A percentile compares a stretch with the other conserved stretches of the same genome.
phyloP scores from a whole-genome alignment of 2,113 vertebrate genomes.

The Aspidoscelis tigris region DNA sequence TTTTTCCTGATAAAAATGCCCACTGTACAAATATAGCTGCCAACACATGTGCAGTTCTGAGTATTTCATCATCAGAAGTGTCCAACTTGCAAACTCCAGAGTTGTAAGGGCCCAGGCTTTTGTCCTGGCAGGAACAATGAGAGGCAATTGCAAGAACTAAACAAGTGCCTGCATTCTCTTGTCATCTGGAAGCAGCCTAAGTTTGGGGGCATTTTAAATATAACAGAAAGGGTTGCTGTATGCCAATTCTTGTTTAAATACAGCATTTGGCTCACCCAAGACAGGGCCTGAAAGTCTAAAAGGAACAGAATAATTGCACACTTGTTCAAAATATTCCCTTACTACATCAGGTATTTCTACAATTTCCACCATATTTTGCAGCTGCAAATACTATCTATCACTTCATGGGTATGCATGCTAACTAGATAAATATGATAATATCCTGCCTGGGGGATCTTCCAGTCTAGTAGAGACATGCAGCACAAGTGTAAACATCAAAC shows the following conservation, averaged over 20 bases:
- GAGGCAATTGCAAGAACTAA: no score
- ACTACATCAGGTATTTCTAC: constrained; percentile 3
- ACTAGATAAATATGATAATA: constrained; percentile 50
- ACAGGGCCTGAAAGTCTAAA: neutral
- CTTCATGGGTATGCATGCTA: constrained; percentile 54
- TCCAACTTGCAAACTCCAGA: no score
- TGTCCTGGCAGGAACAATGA: no score
- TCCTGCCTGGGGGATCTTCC: constrained; percentile 49
- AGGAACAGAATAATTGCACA: neutral
- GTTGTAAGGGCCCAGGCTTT: no score
- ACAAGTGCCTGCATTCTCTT: no score
- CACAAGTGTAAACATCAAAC: constrained; percentile 73
- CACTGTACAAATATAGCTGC: no score
- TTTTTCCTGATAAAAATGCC: no score
- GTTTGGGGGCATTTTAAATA: no score
- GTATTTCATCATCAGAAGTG: no score
- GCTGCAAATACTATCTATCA: constrained; percentile 60
- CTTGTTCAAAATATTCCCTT: constrained; percentile 10
- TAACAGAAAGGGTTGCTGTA: neutral
- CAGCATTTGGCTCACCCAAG: neutral
- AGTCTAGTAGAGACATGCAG: constrained; percentile 69
- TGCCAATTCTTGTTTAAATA: neutral
- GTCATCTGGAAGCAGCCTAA: no score
- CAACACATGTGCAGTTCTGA: no score
- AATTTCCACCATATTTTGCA: constrained; percentile 54